A percentile compares a stretch with the other conserved stretches of the same genome.
Conservation (phyloP, 2,888 invertebrate genomes). For the Ferdinandea cuprea region DNA sequence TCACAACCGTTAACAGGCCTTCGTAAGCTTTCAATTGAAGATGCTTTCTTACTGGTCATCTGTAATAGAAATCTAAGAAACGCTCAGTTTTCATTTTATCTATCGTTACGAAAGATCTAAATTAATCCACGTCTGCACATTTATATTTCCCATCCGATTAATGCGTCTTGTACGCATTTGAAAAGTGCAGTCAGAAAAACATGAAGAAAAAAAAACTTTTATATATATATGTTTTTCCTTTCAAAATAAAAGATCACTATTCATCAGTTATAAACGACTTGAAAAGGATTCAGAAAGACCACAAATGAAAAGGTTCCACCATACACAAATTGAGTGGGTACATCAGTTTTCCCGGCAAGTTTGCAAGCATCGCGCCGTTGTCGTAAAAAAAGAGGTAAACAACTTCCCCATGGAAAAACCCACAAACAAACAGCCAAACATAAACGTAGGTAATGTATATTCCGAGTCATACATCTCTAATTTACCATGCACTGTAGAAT, state of each 20-base stretch:
- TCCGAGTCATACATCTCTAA: conserved; percentile 56
- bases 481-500: conserved; percentile 39
- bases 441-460: conserved; percentile 52
- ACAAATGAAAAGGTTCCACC: conserved; percentile 43
- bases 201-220: neutral
- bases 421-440: conserved; percentile 61
- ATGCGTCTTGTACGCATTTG: conserved; percentile 50
- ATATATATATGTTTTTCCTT: conserved; percentile 38
- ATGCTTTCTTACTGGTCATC: no score
- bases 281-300: conserved; percentile 57
- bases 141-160: neutral
- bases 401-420: conserved; percentile 33
- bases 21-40: no score
- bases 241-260: conserved; percentile 31
- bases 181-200: conserved; percentile 22
- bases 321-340: conserved; percentile 1
- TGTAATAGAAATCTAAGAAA: no score
- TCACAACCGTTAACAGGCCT: no score
- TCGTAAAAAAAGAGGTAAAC: conserved; percentile 41
- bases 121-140: neutral
- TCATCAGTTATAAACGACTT: conserved; percentile 50
- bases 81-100: no score
- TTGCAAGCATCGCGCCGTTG: conserved; percentile 51
- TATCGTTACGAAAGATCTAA: neutral
- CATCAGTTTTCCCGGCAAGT: conserved; percentile 38